Conservation (phyloP, 2,888 invertebrate species). For the Thymelicus sylvestris region DNA sequence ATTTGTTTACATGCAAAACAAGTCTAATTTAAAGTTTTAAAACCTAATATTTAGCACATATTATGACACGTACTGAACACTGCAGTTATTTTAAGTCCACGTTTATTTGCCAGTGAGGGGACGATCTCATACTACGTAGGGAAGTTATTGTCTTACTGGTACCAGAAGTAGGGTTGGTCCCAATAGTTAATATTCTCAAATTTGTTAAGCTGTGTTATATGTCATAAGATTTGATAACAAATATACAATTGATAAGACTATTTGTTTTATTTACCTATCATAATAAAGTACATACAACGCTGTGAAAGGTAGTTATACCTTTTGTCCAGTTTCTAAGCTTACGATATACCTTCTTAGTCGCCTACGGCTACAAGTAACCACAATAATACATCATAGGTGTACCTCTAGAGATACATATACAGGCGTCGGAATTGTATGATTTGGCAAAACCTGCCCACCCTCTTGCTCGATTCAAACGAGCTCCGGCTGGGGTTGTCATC, state of each 20-base stretch:
- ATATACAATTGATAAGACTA: constrained; percentile 78
- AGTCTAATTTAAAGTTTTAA: too few species aligned
- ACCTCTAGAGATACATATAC: too few species aligned
- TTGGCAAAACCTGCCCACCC: too few species aligned
- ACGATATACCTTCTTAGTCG: too few species aligned
- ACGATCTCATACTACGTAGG: constrained; percentile 29
- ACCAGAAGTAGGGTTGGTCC: constrained; percentile 33
- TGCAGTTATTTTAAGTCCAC: constrained; percentile 1
- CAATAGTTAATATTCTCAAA: constrained; percentile 53
- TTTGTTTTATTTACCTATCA: constrained; percentile 49
- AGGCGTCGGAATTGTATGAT: too few species aligned
- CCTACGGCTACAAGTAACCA: too few species aligned
- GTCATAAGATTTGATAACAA: constrained; percentile 82
- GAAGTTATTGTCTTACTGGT: constrained; percentile 5
- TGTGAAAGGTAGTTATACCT: constrained; percentile 7
- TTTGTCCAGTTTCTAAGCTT: too few species aligned
- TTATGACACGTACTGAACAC: constrained; percentile 19
- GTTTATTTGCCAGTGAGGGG: constrained; percentile 23
- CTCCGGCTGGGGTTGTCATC: too few species aligned
- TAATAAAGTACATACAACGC: not conserved
- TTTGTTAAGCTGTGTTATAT: constrained; percentile 77
- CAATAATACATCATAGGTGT: too few species aligned
- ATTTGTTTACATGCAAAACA: constrained; percentile 7
- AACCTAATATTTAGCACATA: constrained; percentile 11
- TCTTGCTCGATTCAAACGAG: too few species aligned